These are phyloP conservation scores for Druon quercuslanigerum DNA, from an alignment of 1,140 invertebrate species.

Conservation along the genomic window DNA sequence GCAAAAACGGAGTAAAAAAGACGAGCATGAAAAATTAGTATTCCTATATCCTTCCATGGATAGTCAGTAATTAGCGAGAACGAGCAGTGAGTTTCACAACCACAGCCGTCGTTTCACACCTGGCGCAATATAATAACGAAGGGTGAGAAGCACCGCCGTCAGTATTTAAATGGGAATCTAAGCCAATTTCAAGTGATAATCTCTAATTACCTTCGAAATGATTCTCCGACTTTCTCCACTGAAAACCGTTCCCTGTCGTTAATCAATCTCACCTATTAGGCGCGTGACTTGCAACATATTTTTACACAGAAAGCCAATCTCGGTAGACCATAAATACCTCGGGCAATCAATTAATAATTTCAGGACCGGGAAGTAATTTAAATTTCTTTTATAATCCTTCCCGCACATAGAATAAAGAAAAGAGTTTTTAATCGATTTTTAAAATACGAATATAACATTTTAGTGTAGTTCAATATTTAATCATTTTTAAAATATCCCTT, in stretches of 20 bases:
- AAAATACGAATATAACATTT: too few relatives aligned
- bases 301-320: constrained; percentile 21
- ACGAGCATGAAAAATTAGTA: constrained; percentile 2
- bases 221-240: not conserved
- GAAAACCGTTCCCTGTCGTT: not conserved
- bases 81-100: constrained; percentile 1
- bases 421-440: not conserved
- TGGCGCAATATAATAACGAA: constrained; percentile 27
- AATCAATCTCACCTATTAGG: not conserved
- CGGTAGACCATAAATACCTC: not conserved
- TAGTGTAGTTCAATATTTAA: too few relatives aligned
- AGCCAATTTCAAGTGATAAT: constrained; percentile 24
- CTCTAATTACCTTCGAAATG: constrained; percentile 21
- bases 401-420: too few relatives aligned
- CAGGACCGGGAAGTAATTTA: not conserved
- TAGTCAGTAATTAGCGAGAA: constrained; percentile 16
- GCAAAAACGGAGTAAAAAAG: not conserved
- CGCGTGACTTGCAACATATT: constrained; percentile 22
- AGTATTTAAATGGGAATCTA: constrained; percentile 19
- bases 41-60: not conserved
- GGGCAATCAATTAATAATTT: constrained; percentile 1
- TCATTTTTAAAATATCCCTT: not conserved
- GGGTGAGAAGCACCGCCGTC: not conserved
- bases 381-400: not conserved
- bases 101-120: constrained; percentile 25